A percentile compares a stretch with the other conserved stretches of the same genome.
Evolutionary conservation across 2,113 vertebrate genomes (phyloP).

Genomic region (Nycticebus coucang): DNA sequence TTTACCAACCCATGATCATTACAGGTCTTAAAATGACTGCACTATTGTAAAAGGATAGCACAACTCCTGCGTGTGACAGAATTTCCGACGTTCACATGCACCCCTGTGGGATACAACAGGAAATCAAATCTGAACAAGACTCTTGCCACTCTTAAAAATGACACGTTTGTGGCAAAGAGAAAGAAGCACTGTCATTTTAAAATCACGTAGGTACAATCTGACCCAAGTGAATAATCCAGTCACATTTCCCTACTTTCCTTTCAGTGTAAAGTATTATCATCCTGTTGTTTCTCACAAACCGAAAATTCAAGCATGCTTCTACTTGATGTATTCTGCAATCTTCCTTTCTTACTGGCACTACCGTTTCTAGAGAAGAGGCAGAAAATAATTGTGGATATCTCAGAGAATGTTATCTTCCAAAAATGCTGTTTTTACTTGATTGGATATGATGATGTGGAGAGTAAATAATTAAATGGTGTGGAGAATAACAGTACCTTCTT

Average conservation of each 20-base stretch:
- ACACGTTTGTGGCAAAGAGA: not conserved
- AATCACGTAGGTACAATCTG: not conserved
- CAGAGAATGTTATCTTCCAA: not conserved
- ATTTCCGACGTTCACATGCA: not conserved
- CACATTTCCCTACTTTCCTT: not conserved
- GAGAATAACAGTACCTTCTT: not conserved
- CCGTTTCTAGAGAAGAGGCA: not conserved
- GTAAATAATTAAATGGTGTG: not conserved
- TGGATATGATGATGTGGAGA: not conserved
- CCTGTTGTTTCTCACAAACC: not conserved
- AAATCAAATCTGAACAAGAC: not conserved
- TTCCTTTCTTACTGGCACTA: not conserved
- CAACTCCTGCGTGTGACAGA: not conserved
- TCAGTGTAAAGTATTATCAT: not conserved
- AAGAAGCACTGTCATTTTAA: not conserved
- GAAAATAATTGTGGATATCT: not conserved
- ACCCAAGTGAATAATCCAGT: not conserved
- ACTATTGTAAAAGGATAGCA: not conserved
- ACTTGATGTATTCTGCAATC: not conserved
- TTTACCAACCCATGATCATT: slow-evolving; percentile 37
- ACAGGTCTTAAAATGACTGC: not conserved
- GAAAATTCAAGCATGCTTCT: not conserved
- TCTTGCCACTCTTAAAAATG: slow-evolving; percentile 24
- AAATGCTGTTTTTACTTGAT: not conserved
- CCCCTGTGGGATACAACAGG: not conserved